These are phyloP conservation scores for Neomonachus schauinslandi DNA, from an alignment of 2,113 vertebrate species.

Conservation along the genomic window DNA sequence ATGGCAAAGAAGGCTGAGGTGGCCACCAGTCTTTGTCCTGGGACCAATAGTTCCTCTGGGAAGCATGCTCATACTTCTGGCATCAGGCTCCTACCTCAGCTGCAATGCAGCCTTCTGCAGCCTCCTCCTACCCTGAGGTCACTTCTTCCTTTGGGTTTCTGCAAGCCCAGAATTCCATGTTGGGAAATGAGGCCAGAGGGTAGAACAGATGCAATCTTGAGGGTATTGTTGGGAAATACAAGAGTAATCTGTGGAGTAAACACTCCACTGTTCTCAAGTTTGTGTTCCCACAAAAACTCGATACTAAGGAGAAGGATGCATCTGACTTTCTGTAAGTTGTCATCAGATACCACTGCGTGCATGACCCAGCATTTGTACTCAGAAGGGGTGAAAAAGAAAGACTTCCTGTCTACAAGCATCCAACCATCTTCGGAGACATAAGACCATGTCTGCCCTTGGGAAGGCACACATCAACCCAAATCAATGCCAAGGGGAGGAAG, in stretches of 20 bases:
- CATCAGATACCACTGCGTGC: background rate
- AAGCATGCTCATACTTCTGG: background rate
- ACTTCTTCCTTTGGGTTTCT: background rate
- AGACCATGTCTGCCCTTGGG: background rate
- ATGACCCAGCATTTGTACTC: background rate
- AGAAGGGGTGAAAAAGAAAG: background rate
- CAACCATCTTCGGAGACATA: background rate
- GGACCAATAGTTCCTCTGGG: background rate
- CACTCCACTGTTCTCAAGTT: background rate
- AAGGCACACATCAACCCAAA: background rate
- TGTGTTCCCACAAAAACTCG: background rate
- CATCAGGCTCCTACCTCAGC: background rate
- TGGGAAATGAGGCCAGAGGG: constrained; percentile 4
- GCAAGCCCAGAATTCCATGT: background rate
- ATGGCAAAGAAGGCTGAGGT: background rate
- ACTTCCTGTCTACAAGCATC: background rate
- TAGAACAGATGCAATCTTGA: background rate
- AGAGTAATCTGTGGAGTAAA: background rate
- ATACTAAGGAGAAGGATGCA: background rate
- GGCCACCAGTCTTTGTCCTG: background rate
- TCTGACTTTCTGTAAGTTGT: background rate
- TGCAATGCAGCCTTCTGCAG: background rate
- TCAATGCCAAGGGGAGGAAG: background rate
- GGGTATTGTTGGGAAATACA: constrained; percentile 30
- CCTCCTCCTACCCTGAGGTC: background rate